Base-by-base conservation (phyloP, 1,140 invertebrate species). In the Tyrophagus putrescentiae region DNA sequence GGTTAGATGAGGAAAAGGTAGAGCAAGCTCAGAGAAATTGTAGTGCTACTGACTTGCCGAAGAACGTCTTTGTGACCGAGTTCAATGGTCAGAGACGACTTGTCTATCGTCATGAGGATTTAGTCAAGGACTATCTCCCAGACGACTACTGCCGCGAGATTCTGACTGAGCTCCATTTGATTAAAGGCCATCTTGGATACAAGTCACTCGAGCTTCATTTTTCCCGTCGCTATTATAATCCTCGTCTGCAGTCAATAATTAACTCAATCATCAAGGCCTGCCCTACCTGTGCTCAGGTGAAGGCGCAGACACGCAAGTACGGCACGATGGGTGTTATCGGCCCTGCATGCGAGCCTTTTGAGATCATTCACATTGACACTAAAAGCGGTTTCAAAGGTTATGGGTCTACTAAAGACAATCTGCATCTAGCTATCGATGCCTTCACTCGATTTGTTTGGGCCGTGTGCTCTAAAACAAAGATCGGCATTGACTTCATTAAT, bases 331-430 rank as follows among this genome's bases (percentile, higher is more conserved):
- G 18, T 5, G 18, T 42, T 16, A 36, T 63, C 16, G 59, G 48
- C 16, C 62, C 62, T 18, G 59, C 62, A 29, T 4, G 9, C 11
- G 3, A 34, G 13, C 62, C 62, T 31, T 61, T 60, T 41, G 62
- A 63, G 4, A 61, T 63, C 11, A 57, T 63, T 27, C 41, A 62
- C 7, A 63, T 63, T 53, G 62, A 63, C 45, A 63, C 62, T 1
- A 41, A 60, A 13, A 50, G 62, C 11, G 62, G 62, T 9, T 42
- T 63, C 9, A 33, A 31, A 18, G 32, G 32, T 5, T 60, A 63
- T 36, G 42, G 31, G 18, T 63, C 62, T 28, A 28, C 11, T 1
- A 61, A 63, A 29, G 27, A 61, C 60, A 60, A 63, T 33, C 21
- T 60, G 1, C 62, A 63, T 44, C 0, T 63, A 21, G 50, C 60